phyloP scores from a whole-genome alignment of 2,888 invertebrate genomes.

The Baccha elongata region DNA sequence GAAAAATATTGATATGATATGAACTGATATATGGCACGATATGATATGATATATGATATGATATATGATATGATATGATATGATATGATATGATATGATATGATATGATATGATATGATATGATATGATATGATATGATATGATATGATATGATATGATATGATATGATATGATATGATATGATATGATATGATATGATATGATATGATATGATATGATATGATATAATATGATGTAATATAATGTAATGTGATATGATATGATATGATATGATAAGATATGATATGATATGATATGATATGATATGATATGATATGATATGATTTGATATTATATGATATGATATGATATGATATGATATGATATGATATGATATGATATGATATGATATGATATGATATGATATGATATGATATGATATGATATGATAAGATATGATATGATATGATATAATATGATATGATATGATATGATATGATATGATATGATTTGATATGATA shows the following conservation, averaged over 20 bases:
- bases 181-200: background rate
- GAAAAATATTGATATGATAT: too few relatives aligned
- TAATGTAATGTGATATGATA: slow-evolving; percentile 2
- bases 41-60: too few relatives aligned
- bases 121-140: too few relatives aligned
- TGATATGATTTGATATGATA: slow-evolving; percentile 9
- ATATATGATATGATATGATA: too few relatives aligned
- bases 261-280: background rate
- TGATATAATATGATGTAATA: slow-evolving; percentile 11
- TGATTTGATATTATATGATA: slow-evolving; percentile 11
- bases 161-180: too few relatives aligned
- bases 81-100: too few relatives aligned
- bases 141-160: too few relatives aligned
- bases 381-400: slow-evolving; percentile 12
- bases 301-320: slow-evolving; percentile 12
- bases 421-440: slow-evolving; percentile 9
- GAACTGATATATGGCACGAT: too few relatives aligned
- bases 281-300: slow-evolving; percentile 9
- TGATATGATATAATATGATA: slow-evolving; percentile 13
- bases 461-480: slow-evolving; percentile 12
- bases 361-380: slow-evolving; percentile 9
- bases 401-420: slow-evolving; percentile 12
- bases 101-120: too few relatives aligned
- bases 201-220: slow-evolving; percentile 12
- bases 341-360: slow-evolving; percentile 12